Percentiles rank a stretch among this genome's conserved stretches.
phyloP scores from a whole-genome alignment of 2,113 vertebrate species.

The Oreotrochilus melanogaster region DNA sequence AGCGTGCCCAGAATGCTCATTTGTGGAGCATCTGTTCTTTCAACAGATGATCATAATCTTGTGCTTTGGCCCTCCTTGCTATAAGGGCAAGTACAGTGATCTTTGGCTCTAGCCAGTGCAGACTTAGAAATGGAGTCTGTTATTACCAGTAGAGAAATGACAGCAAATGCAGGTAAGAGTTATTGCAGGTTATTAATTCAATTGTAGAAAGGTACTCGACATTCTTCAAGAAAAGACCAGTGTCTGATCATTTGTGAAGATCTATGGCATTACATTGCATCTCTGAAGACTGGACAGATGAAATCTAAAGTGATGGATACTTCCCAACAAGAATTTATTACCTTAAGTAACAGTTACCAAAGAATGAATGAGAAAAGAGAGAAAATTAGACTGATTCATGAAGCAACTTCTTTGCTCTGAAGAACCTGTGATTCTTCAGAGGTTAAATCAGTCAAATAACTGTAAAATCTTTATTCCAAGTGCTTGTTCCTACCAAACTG shows the following conservation, averaged over 20 bases:
- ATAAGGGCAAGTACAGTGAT: neutral
- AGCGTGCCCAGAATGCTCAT: neutral
- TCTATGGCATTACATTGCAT: neutral
- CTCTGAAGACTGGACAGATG: neutral
- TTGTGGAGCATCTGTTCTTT: neutral
- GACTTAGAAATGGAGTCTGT: slow-evolving; percentile 5
- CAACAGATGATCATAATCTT: neutral
- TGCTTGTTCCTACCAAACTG: neutral
- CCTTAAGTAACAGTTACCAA: neutral
- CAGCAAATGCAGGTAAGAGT: neutral
- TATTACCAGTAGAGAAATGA: neutral
- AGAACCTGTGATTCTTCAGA: neutral
- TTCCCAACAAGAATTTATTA: neutral
- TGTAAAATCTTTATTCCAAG: slow-evolving; percentile 6
- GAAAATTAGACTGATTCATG: neutral
- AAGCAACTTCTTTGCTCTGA: neutral
- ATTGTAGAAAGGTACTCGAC: neutral
- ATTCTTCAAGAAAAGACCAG: neutral
- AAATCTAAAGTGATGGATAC: neutral
- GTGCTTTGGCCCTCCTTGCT: neutral
- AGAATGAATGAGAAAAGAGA: neutral
- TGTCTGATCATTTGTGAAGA: neutral
- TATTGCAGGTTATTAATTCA: neutral
- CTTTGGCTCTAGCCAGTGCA: neutral
- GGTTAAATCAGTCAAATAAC: neutral